phyloP scores from a whole-genome alignment of 2,888 invertebrate species.

The Spodoptera exigua region DNA sequence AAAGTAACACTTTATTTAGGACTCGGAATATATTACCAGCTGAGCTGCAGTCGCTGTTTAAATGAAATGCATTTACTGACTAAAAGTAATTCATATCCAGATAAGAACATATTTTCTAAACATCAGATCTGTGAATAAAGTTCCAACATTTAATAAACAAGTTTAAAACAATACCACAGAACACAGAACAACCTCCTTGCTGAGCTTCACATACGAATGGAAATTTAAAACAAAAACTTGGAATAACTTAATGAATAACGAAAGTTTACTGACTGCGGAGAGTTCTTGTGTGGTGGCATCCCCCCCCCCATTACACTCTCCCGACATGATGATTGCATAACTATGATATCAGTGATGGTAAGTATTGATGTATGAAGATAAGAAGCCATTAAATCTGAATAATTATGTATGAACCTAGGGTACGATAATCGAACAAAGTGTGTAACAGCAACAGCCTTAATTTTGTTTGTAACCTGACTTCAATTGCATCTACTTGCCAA shows the following conservation, averaged over 20 bases:
- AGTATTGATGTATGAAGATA: neutral
- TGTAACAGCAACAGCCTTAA: too few relatives aligned
- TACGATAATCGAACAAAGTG: too few relatives aligned
- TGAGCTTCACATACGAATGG: constrained; percentile 5
- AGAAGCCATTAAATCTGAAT: constrained; percentile 9
- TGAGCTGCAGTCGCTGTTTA: too few relatives aligned
- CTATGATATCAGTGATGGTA: constrained; percentile 25
- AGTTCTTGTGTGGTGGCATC: neutral
- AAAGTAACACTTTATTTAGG: constrained; percentile 5
- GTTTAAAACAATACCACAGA: constrained; percentile 8
- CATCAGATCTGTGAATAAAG: neutral
- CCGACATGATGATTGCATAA: constrained; percentile 6
- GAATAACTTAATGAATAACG: constrained; percentile 29
- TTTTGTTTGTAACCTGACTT: too few relatives aligned
- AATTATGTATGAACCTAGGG: too few relatives aligned
- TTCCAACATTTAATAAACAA: neutral
- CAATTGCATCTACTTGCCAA: too few relatives aligned
- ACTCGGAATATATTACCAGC: too few relatives aligned
- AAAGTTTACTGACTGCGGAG: constrained; percentile 6
- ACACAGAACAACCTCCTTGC: constrained; percentile 5
- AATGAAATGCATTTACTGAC: too few relatives aligned
- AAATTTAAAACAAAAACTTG: constrained; percentile 31
- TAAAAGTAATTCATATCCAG: too few relatives aligned
- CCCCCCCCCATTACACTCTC: too few relatives aligned
- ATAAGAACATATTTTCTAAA: neutral